These are phyloP conservation scores for Xylophagus ater DNA, from an alignment of 2,888 invertebrate genomes.

Conservation along the genomic window DNA sequence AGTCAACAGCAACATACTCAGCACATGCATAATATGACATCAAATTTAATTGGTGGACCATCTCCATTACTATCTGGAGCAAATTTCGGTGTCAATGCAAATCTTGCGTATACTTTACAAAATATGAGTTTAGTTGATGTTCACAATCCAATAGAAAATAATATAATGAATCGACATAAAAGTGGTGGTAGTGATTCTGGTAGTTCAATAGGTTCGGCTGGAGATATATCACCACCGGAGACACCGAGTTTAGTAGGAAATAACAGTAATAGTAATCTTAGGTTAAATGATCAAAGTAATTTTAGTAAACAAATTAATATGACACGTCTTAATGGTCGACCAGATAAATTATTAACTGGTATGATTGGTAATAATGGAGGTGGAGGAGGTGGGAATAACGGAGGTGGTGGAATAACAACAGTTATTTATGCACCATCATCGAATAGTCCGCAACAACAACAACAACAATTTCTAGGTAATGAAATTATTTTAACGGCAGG, in stretches of 20 bases:
- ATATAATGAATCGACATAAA: constrained; percentile 2
- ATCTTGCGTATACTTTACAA: constrained; percentile 28
- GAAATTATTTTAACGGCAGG: constrained; percentile 19
- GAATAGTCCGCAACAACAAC: constrained; percentile 18
- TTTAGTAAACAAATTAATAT: constrained; percentile 32
- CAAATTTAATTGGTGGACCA: constrained; percentile 15
- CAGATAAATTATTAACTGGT: constrained; percentile 24
- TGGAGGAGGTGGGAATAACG: constrained; percentile 18
- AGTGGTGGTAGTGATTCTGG: constrained; percentile 35
- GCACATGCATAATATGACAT: constrained; percentile 27
- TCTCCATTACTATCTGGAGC: constrained; percentile 9
- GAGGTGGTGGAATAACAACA: constrained; percentile 8
- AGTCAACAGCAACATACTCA: constrained; percentile 27
- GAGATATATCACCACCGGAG: constrained; percentile 37
- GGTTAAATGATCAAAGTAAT: constrained; percentile 23
- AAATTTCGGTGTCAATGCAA: constrained; percentile 26
- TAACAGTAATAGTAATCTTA: constrained; percentile 20
- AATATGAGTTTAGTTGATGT: constrained; percentile 27
- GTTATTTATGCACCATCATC: constrained; percentile 18
- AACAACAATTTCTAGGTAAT: constrained; percentile 17
- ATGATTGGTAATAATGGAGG: constrained; percentile 18
- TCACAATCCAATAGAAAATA: constrained; percentile 17
- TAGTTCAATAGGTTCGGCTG: constrained; percentile 38
- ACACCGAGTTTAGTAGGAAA: constrained; percentile 31
- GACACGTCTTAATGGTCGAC: constrained; percentile 33